These are phyloP conservation scores for Yponomeuta malinellus DNA, from an alignment of 2,888 invertebrate species.

Conservation along the genomic window DNA sequence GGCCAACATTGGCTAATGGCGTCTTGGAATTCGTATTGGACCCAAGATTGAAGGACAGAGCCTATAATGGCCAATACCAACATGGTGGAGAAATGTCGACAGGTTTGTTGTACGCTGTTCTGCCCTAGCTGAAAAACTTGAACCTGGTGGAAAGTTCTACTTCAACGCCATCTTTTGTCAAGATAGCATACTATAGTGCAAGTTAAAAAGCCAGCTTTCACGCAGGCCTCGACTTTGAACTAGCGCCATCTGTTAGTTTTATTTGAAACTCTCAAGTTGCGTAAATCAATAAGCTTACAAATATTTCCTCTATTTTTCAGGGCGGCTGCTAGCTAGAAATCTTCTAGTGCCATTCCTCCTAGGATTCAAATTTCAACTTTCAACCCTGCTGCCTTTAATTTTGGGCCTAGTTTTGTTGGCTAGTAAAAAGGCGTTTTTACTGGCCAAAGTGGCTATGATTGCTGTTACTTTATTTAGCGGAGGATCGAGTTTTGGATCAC, in stretches of 20 bases:
- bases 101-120: slow-evolving; percentile 56
- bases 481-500: slow-evolving; percentile 41
- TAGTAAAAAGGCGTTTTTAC: slow-evolving; percentile 84
- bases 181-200: background rate
- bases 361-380: slow-evolving; percentile 87
- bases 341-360: slow-evolving; percentile 85
- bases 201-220: background rate
- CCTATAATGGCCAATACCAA: slow-evolving; percentile 65
- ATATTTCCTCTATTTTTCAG: slow-evolving; percentile 64
- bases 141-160: background rate
- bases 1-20: slow-evolving; percentile 83
- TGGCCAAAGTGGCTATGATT: slow-evolving; percentile 84
- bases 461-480: slow-evolving; percentile 81
- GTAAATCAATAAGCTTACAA: background rate
- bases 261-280: slow-evolving; percentile 26
- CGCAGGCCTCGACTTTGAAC: background rate
- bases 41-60: slow-evolving; percentile 69
- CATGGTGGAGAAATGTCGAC: slow-evolving; percentile 76
- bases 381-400: slow-evolving; percentile 82
- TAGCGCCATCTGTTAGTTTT: slow-evolving; percentile 42
- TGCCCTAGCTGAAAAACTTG: background rate
- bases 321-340: slow-evolving; percentile 81
- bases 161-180: background rate
- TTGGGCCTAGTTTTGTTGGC: slow-evolving; percentile 82
- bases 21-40: slow-evolving; percentile 85